Evolutionary conservation across 2,797 vertebrate species (phyloP).

Genomic region (Dermochelys coriacea): DNA sequence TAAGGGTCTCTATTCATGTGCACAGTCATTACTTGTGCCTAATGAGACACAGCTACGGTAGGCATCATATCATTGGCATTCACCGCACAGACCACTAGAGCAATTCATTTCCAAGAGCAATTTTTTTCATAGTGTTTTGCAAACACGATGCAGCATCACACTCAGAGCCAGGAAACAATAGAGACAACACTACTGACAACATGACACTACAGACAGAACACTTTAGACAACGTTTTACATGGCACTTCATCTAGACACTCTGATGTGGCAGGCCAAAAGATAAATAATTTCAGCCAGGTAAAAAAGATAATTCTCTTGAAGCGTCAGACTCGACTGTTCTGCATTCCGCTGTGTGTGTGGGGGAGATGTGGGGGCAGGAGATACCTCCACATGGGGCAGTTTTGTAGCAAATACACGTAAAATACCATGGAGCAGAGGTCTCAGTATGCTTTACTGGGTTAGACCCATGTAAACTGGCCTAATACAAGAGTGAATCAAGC

Average conservation of each 20-base stretch:
- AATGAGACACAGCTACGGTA: conserved; percentile 2
- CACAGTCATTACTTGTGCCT: neutral
- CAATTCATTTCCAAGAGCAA: conserved; percentile 24
- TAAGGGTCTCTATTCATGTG: neutral
- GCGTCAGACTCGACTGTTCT: neutral
- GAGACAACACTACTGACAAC: neutral
- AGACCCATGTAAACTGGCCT: neutral
- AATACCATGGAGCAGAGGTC: neutral
- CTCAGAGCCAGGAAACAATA: neutral
- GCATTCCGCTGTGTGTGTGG: neutral
- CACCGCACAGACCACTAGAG: neutral
- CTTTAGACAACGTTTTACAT: neutral
- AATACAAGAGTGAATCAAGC: neutral
- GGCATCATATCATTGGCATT: neutral
- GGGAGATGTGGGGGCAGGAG: no score
- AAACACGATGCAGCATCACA: neutral
- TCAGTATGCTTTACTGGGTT: neutral
- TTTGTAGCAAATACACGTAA: neutral
- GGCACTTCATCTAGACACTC: neutral
- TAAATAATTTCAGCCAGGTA: neutral
- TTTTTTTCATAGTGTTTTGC: neutral
- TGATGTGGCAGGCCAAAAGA: neutral
- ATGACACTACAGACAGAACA: neutral
- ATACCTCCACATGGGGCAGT: neutral
- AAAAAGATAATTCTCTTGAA: neutral